These are phyloP conservation scores for Glyptemys insculpta DNA, from an alignment of 2,797 vertebrate species.

Conservation along the genomic window DNA sequence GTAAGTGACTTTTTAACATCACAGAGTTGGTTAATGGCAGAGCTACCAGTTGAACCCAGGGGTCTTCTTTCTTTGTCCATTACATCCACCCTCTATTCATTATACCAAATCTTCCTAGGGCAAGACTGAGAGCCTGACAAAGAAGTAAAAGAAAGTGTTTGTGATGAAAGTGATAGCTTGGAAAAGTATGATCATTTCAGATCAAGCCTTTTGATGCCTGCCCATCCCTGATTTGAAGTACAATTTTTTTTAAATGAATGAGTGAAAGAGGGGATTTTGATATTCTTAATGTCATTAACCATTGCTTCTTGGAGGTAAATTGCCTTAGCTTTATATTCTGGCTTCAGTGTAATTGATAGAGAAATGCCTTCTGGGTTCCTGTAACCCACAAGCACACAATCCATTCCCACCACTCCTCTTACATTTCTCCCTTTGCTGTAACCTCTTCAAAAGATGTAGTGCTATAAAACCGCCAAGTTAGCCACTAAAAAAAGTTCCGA, in stretches of 20 bases:
- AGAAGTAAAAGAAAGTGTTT: background rate
- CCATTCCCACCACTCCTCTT: constrained; percentile 30
- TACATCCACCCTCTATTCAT: background rate
- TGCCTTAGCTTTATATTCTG: constrained; percentile 53
- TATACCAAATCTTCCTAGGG: background rate
- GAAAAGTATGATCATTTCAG: background rate
- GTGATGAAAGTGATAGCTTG: background rate
- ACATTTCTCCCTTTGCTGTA: constrained; percentile 49
- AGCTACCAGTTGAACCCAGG: background rate
- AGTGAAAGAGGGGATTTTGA: constrained; percentile 36
- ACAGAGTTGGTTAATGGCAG: background rate
- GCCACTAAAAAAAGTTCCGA: constrained; percentile 66
- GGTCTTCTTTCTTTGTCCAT: background rate
- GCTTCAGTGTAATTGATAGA: constrained; percentile 31
- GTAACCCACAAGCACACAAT: background rate
- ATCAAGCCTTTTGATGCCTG: background rate
- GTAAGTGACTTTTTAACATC: background rate
- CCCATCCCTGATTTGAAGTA: constrained; percentile 5
- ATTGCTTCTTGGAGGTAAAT: constrained; percentile 62
- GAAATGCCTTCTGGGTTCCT: constrained; percentile 27
- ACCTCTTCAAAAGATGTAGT: constrained; percentile 56
- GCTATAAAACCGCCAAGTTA: constrained; percentile 54
- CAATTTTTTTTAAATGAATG: background rate
- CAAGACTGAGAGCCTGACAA: background rate
- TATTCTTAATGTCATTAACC: constrained; percentile 52